Evolutionary conservation across 2,888 invertebrate species (phyloP), one percentile per base, ranked within the genome.

Genomic region (Tenthredo mesomela): DNA sequence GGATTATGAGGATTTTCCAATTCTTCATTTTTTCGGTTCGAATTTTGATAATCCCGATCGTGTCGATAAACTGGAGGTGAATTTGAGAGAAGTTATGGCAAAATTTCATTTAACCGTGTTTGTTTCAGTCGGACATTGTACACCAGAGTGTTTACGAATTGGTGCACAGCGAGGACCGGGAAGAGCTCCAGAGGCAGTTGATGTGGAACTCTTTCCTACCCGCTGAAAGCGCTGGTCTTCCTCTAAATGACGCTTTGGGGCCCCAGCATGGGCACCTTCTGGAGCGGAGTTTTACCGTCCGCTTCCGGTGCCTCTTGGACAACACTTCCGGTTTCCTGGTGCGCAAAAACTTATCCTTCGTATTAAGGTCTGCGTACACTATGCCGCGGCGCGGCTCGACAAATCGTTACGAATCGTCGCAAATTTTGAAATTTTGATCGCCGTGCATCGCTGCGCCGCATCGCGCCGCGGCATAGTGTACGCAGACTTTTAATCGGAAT

Each of bases 261-360:
- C 96, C 98, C 86, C 98, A 99, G 89, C 96, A 98, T 94, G 95
- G 96, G 89, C 97, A 98, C 92, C 96, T 98, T 89, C 95, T 99
- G 90, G 99, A 99, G 94, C 95, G 99, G 90, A 98, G 98, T 94
- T 99, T 99, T 93, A 99, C 99, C 87, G 99, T 99, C 91, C 96
- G 99, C 93, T 99, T 99, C 95, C 96, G 99, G 91, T 99, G 99
- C 95, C 96, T 99, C 58, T 95, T 99, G 91, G 99, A 99, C 95
- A 99, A 99, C 94, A 99, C 99, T 91, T 99, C 99, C 90, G 99
- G 99, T 86, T 99, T 99, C 94, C 96, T 99, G 95, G 98, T 98
- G 94, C 96, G 96, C 92, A 67, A 4, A 33, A 33, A 61, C 65
- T 21, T 15, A n/a, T 25, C 1, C 21, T 21, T 43, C n/a, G 47